A percentile compares a stretch with the other conserved stretches of the same genome.
Evolutionary conservation across 2,888 invertebrate species (phyloP).

Genomic region (Troides helena): DNA sequence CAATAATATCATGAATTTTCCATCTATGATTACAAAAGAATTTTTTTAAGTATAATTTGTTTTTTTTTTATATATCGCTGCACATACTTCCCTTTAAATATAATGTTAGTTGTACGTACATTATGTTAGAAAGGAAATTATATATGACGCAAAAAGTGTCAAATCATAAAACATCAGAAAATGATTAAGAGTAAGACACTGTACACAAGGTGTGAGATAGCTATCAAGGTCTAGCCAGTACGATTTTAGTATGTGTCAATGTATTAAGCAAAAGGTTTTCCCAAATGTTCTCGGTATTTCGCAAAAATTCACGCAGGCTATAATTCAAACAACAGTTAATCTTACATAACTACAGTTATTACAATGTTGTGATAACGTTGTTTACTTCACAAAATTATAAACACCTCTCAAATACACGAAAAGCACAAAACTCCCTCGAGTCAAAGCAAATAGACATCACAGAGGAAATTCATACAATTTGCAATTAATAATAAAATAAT

Average conservation of each 20-base stretch:
- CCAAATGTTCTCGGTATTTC: conserved; percentile 7
- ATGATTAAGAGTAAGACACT: conserved; percentile 1
- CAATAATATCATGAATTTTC: no score
- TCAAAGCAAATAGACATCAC: neutral
- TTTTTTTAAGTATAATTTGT: no score
- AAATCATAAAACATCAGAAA: neutral
- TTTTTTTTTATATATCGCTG: no score
- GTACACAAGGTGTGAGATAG: neutral
- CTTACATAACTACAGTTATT: conserved; percentile 14
- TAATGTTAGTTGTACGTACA: neutral
- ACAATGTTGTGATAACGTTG: conserved; percentile 19
- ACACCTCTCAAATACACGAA: conserved; percentile 5
- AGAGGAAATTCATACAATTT: neutral
- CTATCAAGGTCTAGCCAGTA: neutral
- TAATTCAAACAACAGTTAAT: conserved; percentile 23
- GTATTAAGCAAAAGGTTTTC: conserved; percentile 13
- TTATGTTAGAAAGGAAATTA: neutral
- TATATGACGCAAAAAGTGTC: neutral
- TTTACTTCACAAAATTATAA: conserved; percentile 19
- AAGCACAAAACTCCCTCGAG: neutral
- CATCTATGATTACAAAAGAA: no score
- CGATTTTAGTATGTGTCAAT: neutral
- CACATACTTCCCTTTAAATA: no score
- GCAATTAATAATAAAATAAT: neutral
- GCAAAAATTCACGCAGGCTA: conserved; percentile 13